Evolutionary conservation across 2,113 vertebrate genomes (phyloP), one percentile per base, ranked within the genome.

Genomic region (Cyrtonyx montezumae): DNA sequence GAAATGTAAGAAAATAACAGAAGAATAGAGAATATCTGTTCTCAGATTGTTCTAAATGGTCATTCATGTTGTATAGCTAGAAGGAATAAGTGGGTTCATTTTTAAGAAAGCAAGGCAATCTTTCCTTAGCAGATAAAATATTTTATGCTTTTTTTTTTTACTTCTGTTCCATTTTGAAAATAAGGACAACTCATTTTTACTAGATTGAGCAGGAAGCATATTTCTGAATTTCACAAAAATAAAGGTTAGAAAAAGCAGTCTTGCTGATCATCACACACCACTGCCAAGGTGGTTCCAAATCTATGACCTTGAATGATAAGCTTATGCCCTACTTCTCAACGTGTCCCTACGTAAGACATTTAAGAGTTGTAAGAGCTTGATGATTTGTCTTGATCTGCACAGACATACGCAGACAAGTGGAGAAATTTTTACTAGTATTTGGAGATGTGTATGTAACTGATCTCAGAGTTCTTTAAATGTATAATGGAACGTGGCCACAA

Each of bases 231-330:
- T 79, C 49, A 58, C 51, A 55, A 11, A 74, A 90, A 65, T 15
- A 32, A 73, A 87, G 53, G 21, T 63, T 36, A 84, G 32, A 22
- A 71, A 69, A 87, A 77, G 7, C 32, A 66, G 13, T 22, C 20
- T 48, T 76, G 28, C 59, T 87, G 77, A 84, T 26, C 21, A 75
- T 79, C 40, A 68, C 7, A 23, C 37, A 42, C 21, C 3, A 4
- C 45, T 88, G 49, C 23, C 46, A 73, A 77, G 19, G 36, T 22
- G 79, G 36, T 55, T 87, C 32, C 81, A 69, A 79, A 37, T 87
- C 73, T 79, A 75, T 69, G 78, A 94, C 77, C 73, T 79, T 90
- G 58, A 61, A 66, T 66, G 83, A 93, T 88, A 77, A 96, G 53
- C 53, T 92, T 81, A 90, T 28, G 30, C 42, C 18, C 65, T 84